A percentile compares a stretch with the other conserved stretches of the same genome.
These are phyloP conservation scores for Apotomis turbidana DNA, from an alignment of 2,888 invertebrate species.

Conservation along the genomic window DNA sequence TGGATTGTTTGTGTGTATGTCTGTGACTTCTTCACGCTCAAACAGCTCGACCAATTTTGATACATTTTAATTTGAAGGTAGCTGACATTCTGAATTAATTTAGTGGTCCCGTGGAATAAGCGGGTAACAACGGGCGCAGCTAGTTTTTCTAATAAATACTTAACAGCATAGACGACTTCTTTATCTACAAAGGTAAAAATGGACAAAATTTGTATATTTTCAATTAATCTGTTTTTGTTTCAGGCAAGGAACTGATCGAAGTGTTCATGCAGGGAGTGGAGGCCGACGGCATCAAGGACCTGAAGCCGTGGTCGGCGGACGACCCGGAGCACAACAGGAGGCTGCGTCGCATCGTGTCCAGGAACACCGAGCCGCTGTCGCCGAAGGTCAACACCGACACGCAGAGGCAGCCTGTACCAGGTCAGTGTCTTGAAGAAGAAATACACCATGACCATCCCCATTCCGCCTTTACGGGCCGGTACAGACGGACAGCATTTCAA, in stretches of 20 bases:
- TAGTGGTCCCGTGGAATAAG: too few species aligned
- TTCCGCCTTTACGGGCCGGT: background rate
- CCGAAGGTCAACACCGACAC: constrained; percentile 48
- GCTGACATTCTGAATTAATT: too few species aligned
- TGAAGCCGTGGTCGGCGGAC: constrained; percentile 84
- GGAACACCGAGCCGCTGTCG: constrained; percentile 67
- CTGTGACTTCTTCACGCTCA: too few species aligned
- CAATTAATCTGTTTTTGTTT: constrained; percentile 41
- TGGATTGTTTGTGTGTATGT: too few species aligned
- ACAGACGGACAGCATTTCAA: too few species aligned
- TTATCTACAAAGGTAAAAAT: background rate
- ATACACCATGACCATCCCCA: background rate
- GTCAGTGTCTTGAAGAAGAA: constrained; percentile 8
- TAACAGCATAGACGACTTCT: background rate
- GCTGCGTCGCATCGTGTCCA: constrained; percentile 64
- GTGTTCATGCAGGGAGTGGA: constrained; percentile 91
- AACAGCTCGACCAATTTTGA: too few species aligned
- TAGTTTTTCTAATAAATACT: too few species aligned
- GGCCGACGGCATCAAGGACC: constrained; percentile 88
- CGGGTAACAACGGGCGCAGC: too few species aligned
- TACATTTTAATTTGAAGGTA: too few species aligned
- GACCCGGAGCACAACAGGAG: constrained; percentile 59
- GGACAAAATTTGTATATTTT: too few species aligned
- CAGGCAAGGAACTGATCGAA: constrained; percentile 97
- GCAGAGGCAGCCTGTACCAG: constrained; percentile 19